Evolutionary conservation across 2,888 invertebrate species (phyloP), one percentile per base, ranked within the genome.

Genomic region (Tenthredo amoena): DNA sequence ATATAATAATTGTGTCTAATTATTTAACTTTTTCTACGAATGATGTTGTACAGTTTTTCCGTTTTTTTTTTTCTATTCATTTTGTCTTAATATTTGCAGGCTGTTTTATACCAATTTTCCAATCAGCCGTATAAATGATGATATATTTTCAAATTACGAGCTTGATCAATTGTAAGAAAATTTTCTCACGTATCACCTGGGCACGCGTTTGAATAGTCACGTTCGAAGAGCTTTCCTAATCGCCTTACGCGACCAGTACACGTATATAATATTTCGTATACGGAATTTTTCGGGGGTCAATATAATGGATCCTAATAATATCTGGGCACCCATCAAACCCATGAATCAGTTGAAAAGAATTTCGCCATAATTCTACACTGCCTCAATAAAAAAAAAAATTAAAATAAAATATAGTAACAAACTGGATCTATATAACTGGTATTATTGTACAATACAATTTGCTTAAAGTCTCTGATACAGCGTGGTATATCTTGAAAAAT

Each of bases 171-270:
- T 18, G 34, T 18, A 12, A 18, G 15, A 31, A 50, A 77, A 77
- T 77, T 77, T 50, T 50, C 31, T 77, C 76, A 77, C 76, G 76
- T 77, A 77, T 50, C 76, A 55, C 31, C 76, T 77, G 50, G 15
- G 50, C 26, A 77, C 34, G 26, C 31, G 55, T 79, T 18, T 0
- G 34, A 79, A 79, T 18, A 37, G 76, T 76, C 43, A 76, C 76
- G 76, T 76, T 47, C 47, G 26, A 15, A 76, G 15, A 21, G 43
- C 76, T 76, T 76, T 76, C 47, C 76, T 47, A 76, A 76, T 47
- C 76, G 76, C 76, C 26, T 21, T 37, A 47, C 43, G 47, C 40
- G 76, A 47, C 26, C 40, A 10, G 47, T 47, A 37, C 21, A n/a
- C n/a, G n/a, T 34, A 37, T 72, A 7, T n/a, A 40, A 10, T 40